These are phyloP conservation scores for Calypte anna DNA, from an alignment of 2,113 vertebrate genomes.

Conservation along the genomic window DNA sequence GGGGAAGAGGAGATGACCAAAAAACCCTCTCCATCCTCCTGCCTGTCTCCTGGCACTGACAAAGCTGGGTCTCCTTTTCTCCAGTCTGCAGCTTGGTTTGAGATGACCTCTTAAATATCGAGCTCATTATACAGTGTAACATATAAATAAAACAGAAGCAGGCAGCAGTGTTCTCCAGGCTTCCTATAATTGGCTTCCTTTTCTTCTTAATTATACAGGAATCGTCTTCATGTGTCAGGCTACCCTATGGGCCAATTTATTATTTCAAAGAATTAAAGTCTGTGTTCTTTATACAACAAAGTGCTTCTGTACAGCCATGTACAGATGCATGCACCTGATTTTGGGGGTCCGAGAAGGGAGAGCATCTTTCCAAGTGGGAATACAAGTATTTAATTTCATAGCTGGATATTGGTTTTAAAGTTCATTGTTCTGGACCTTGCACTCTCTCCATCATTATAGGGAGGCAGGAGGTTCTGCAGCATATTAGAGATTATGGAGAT, in stretches of 20 bases:
- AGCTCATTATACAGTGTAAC: conserved; percentile 63
- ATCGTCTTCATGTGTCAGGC: conserved; percentile 67
- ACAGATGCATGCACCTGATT: background rate
- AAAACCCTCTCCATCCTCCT: background rate
- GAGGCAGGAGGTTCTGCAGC: background rate
- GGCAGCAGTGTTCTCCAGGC: conserved; percentile 68
- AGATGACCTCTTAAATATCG: conserved; percentile 75
- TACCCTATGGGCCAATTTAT: conserved; percentile 28
- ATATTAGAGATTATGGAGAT: background rate
- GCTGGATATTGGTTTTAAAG: background rate
- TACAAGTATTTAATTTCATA: background rate
- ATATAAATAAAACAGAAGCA: conserved; percentile 72
- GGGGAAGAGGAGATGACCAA: background rate
- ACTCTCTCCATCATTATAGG: rapidly evolving
- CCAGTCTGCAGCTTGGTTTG: conserved; percentile 71
- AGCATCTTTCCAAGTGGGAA: background rate
- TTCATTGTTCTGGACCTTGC: background rate
- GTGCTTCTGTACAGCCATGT: background rate
- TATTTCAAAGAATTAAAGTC: conserved; percentile 29
- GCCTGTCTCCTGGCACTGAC: background rate
- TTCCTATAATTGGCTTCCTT: conserved; percentile 69
- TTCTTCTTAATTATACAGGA: conserved; percentile 65
- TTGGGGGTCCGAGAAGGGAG: background rate
- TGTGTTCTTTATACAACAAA: background rate
- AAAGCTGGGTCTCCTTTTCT: conserved; percentile 51